Evolutionary conservation across 2,888 invertebrate genomes (phyloP), one percentile per base, ranked within the genome.

Genomic region (Globia sparganii): DNA sequence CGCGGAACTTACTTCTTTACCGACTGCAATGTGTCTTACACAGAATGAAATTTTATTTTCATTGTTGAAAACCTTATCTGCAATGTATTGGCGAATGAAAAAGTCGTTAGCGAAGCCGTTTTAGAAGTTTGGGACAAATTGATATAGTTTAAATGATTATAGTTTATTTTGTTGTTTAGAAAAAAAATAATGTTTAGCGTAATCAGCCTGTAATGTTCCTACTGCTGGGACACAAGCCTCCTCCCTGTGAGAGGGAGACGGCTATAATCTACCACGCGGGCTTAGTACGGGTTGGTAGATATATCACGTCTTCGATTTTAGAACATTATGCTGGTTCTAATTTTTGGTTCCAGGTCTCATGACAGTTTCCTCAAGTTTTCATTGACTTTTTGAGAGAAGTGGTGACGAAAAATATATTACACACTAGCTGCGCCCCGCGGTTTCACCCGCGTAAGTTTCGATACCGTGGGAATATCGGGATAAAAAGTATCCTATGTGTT

Each of bases 1-100:
- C 89, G 88, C 85, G 88, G 89, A 92, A 91, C 90, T 91, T 89
- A 88, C 90, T 90, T 88, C 90, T 90, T 87, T 87, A 85, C 88
- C 86, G 86, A 88, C 89, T 91, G 91, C 92, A 90, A 91, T 92
- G 91, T 92, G 91, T 92, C 91, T 92, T 91, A 90, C 90, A 90
- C 88, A 87, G 87, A 91, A 91, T 89, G 85, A 90, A 89, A 91
- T 91, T 90, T 91, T 91, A 89, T 91, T 90, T 88, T 85, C 89
- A 90, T 91, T 90, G 90, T 90, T 89, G 88, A 88, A 87, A 89
- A 84, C 73, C 80, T 75, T 72, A 62, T 75, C 59, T 75, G 58
- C 68, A n/a, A 70, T 77, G 58, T 71, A 78, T 73, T 83, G 69
- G 56, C 21, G 56, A 73, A 61, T 68, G 46, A 67, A 77, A 67